Base-by-base conservation (phyloP, 2,888 invertebrate genomes). In the Cheiracanthium punctorium region DNA sequence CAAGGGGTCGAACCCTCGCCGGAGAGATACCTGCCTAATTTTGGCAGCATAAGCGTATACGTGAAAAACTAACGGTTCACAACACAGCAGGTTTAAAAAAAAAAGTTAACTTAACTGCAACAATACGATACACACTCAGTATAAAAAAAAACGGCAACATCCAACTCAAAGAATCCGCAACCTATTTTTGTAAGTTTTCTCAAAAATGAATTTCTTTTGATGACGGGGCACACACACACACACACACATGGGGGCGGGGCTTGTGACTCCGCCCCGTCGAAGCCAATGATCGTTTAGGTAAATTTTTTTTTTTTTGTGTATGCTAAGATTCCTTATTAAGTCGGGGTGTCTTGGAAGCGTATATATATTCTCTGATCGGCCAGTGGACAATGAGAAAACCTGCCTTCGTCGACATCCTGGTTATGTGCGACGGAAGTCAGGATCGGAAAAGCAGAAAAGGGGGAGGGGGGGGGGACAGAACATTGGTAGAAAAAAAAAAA, bases 321-420 rank as follows among this genome's bases (percentile, higher is more conserved):
- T n/a, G n/a, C n/a, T n/a, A n/a, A 24, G 58, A 58, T 24, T 58
- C 58, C 58, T 58, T 58, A 58, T 58, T 58, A 58, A 58, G 58
- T 24, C 24, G 58, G 58, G 58, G 58, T 20, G 20, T 24, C 24
- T 17, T 58, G 24, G 24, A 4, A 58, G 24, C 58, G 20, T n/a
- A n/a, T n/a, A n/a, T n/a, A 24, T 58, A 58, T 58, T 58, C 14
- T 17, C 58, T 7, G 43, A 48, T 10, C 43, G 43, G 58, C 58
- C 24, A 58, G 58, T 43, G 84, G 84, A 85, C 84, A 85, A 85
- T 69, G 74, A 41, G 79, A 85, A 84, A 85, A 85, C 84, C 84
- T 85, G 84, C 79, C 84, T 69, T n/a, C 5, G 7, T 43, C 72
- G 33, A 79, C 84, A 85, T 85, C 82, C 82, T 84, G 82, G 82